Conservation (phyloP, 2,113 vertebrate species). For the Zapornia atra region DNA sequence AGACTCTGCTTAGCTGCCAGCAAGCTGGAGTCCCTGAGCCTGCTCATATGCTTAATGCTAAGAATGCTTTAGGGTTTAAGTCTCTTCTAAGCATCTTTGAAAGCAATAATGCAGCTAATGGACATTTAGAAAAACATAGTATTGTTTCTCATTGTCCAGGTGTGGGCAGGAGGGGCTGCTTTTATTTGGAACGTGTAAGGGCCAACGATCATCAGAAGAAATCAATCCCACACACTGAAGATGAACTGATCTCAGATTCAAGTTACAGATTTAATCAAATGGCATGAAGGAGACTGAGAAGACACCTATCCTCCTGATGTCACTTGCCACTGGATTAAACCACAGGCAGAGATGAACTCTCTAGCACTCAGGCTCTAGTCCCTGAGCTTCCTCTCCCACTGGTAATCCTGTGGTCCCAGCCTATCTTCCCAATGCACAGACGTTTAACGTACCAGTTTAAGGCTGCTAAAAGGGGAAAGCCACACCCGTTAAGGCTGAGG, state of each 20-base stretch:
- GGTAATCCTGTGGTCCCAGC: not conserved
- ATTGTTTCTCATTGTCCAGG: not conserved
- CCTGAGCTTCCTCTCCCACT: not conserved
- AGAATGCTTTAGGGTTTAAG: not conserved
- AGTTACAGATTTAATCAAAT: not conserved
- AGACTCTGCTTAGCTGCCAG: not conserved
- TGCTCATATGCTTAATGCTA: not conserved
- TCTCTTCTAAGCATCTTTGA: not conserved
- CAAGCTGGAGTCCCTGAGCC: not conserved
- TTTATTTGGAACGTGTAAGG: not conserved
- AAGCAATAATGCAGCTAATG: not conserved
- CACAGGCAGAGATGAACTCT: not conserved
- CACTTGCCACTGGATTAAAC: not conserved
- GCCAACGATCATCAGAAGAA: not conserved
- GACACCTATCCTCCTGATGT: not conserved
- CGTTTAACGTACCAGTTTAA: not conserved
- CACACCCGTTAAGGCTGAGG: not conserved
- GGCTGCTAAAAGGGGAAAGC: not conserved
- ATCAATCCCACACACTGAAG: accelerated
- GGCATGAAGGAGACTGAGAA: not conserved
- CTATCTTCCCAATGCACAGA: not conserved
- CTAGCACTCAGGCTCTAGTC: not conserved
- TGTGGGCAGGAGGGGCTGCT: not conserved
- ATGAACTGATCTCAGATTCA: not conserved
- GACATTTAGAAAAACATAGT: not conserved